Base-by-base conservation (phyloP, 1,140 invertebrate genomes). In the Mya arenaria region DNA sequence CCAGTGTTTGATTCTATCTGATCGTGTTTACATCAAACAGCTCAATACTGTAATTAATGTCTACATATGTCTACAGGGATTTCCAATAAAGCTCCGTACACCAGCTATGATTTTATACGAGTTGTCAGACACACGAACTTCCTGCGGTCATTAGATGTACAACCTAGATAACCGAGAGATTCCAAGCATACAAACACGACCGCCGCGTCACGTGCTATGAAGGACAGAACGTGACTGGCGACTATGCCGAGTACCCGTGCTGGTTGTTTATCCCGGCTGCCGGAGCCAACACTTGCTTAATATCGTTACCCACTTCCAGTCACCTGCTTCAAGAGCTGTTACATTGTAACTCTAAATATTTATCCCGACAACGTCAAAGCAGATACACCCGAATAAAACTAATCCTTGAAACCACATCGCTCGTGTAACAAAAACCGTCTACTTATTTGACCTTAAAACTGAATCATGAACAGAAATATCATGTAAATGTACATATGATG, bases 1-100 rank as follows among this genome's bases (percentile, higher is more conserved):
- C 75, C 56, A 41, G 41, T 66, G 44, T 55, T 56, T 48, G 62
- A 65, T 68, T 62, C 75, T 66, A 78, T 78, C 75, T 56, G 32
- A 78, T 66, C 62, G 44, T 78, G 75, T 78, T 78, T 37, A 78
- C 75, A 78, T 78, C 75, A 78, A 78, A 66, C 75, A 34, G 55
- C 15, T 39, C 56, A 36, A 68, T 78, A 78, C 62, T 39, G 60
- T 78, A 68, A 78, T 78, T 78, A 78, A 78, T 68, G 62, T 78
- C 75, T 78, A 78, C 75, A 78, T 68, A 58, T 78, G 75, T 78
- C 75, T 78, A 55, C 75, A 39, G 63, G 48, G 75, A 66, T 78
- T 55, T 78, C 62, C 19, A 62, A 58, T 68, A 41, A 78, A 25
- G 8, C 5, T 32, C 75, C 44, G 60, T 63, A 68, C 56, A 56